Evolutionary conservation across 2,113 vertebrate species (phyloP).

Genomic region (Anolis sagrei): DNA sequence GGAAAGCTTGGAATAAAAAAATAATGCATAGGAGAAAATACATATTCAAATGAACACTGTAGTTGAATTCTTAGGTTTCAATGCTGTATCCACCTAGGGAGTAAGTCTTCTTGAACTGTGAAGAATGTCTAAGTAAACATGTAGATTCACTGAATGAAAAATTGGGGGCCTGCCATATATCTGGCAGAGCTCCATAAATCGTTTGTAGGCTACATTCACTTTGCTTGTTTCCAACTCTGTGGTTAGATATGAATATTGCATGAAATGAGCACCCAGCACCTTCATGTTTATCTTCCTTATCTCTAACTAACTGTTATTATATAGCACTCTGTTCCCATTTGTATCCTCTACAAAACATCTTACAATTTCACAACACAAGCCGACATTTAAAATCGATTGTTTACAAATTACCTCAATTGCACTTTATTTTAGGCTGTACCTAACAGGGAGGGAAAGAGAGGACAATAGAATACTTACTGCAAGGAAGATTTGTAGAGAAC

Average conservation of each 20-base stretch:
- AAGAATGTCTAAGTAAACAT: not conserved
- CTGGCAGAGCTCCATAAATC: not conserved
- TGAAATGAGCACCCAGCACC: not conserved
- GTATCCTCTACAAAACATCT: not conserved
- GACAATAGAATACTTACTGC: slow-evolving; percentile 87
- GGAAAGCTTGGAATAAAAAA: not conserved
- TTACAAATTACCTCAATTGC: rapidly evolving
- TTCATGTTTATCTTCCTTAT: slow-evolving; percentile 6
- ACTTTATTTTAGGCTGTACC: slow-evolving; percentile 3
- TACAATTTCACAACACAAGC: not conserved
- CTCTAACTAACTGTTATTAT: not conserved
- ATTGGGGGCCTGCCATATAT: not conserved
- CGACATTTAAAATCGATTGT: not conserved
- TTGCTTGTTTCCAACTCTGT: not conserved
- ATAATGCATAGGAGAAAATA: not conserved
- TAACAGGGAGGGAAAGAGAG: slow-evolving; percentile 21
- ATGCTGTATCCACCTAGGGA: not conserved
- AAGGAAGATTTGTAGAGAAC: slow-evolving; percentile 95
- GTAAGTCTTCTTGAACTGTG: not conserved
- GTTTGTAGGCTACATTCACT: not conserved
- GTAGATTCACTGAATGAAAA: not conserved
- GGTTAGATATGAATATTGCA: not conserved
- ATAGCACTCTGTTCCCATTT: not conserved
- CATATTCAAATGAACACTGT: not conserved
- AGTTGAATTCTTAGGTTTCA: not conserved